Evolutionary conservation across 2,888 invertebrate genomes (phyloP), one percentile per base, ranked within the genome.

Genomic region (Timema cristinae): DNA sequence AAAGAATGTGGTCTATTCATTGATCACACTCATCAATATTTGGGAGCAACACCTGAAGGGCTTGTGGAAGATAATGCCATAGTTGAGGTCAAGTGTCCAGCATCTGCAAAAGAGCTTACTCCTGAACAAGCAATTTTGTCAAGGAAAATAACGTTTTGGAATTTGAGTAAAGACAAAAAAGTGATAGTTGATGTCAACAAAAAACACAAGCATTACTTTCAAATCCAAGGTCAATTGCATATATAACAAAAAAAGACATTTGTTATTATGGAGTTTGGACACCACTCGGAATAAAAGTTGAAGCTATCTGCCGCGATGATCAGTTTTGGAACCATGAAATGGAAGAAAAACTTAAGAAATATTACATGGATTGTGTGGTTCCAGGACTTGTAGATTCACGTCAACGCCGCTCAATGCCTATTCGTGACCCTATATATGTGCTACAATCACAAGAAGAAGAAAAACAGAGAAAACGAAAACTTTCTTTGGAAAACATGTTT

Each of bases 181-280:
- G 11, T 11, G 50, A 61, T 69, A 47, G 47, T 52, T n/a, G 54
- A 5, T 50, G 49, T 48, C 2, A 69, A 69, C 54, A 72, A 49
- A 50, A 71, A 72, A 50, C 50, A 72, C 6, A 48, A n/a, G 48
- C 61, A 72, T 59, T 69, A 50, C 52, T 71, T 7, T 5, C 71
- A 69, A 52, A 61, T 72, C 16, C 69, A 72, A 59, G 69, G 56
- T n/a, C 72, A 72, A 63, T 48, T 72, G 13, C 72, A 72, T 51
- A n/a, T n/a, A 61, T 48, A 49, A 72, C 56, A 13, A 69, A 47
- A n/a, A 32, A 69, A 59, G 13, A 56, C 15, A 69, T 70, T 32
- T 68, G 59, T 16, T 50, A 70, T 16, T 72, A 48, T 67, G 68
- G 54, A 5, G 72, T 72, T 47, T 72, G 59, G 72, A 72, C 72